Evolutionary conservation across 2,888 invertebrate genomes (phyloP).

Genomic region (Sminthurides aquaticus): DNA sequence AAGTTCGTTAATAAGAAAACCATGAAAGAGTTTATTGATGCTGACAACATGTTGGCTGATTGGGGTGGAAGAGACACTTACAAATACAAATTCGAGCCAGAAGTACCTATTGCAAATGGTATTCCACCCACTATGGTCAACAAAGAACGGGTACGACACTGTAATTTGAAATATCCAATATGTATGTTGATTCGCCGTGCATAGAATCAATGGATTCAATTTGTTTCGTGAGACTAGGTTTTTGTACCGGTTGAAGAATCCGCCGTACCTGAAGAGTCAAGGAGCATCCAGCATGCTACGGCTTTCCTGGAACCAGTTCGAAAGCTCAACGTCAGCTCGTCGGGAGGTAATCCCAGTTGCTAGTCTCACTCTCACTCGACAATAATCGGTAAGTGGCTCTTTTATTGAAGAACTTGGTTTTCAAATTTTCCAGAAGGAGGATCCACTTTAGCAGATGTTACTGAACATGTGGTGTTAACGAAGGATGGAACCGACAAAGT

Average conservation of each 20-base stretch:
- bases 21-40: constrained; percentile 64
- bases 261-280: neutral
- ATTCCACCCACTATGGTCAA: neutral
- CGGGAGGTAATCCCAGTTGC: neutral
- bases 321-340: constrained; percentile 5
- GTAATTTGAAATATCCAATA: too few relatives aligned
- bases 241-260: neutral
- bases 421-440: too few relatives aligned
- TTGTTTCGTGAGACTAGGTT: neutral
- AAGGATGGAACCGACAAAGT: constrained; percentile 18
- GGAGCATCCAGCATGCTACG: constrained; percentile 9
- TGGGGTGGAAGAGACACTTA: constrained; percentile 78
- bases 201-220: too few relatives aligned
- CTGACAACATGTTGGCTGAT: constrained; percentile 63
- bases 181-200: too few relatives aligned
- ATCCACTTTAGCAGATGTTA: constrained; percentile 20
- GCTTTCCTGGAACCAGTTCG: constrained; percentile 9
- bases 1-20: constrained; percentile 71
- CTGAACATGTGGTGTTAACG: constrained; percentile 13
- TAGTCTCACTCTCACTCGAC: neutral
- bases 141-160: neutral
- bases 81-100: constrained; percentile 63
- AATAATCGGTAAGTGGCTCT: neutral
- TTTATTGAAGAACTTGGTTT: too few relatives aligned
- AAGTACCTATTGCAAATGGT: constrained; percentile 45